Conservation (phyloP, 2,113 vertebrate genomes). For the Albula glossodonta region DNA sequence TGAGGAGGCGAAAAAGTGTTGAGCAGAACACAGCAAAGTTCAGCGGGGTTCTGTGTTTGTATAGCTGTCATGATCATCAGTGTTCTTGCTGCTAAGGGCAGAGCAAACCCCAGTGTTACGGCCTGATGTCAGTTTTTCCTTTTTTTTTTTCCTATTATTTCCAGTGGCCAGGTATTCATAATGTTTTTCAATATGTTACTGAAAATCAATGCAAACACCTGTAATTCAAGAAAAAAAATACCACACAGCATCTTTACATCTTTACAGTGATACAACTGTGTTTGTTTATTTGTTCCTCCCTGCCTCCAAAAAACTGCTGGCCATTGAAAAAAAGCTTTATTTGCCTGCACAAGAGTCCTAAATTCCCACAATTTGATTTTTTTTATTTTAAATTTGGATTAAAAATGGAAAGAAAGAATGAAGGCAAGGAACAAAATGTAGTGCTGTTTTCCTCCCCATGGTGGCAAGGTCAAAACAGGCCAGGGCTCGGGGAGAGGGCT, state of each 20-base stretch:
- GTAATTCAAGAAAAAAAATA: not conserved
- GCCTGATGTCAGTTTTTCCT: not conserved
- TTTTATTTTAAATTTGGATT: too few species aligned
- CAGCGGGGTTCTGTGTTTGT: not conserved
- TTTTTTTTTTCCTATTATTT: not conserved
- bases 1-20: not conserved
- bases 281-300: too few species aligned
- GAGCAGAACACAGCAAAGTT: not conserved
- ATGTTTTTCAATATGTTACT: not conserved
- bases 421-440: too few species aligned
- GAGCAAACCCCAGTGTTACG: not conserved
- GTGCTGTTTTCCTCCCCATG: too few species aligned
- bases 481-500: not conserved
- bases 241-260: too few species aligned
- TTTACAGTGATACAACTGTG: too few species aligned
- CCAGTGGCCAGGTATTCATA: not conserved
- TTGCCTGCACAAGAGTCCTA: too few species aligned
- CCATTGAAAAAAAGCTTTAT: too few species aligned
- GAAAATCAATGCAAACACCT: not conserved
- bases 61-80: not conserved
- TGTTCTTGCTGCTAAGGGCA: not conserved
- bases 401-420: too few species aligned
- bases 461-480: too few species aligned
- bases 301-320: too few species aligned
- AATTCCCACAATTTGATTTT: too few species aligned